Evolutionary conservation across 2,797 vertebrate species (phyloP), one percentile per base, ranked within the genome.

Genomic region (Propithecus deckenii): DNA sequence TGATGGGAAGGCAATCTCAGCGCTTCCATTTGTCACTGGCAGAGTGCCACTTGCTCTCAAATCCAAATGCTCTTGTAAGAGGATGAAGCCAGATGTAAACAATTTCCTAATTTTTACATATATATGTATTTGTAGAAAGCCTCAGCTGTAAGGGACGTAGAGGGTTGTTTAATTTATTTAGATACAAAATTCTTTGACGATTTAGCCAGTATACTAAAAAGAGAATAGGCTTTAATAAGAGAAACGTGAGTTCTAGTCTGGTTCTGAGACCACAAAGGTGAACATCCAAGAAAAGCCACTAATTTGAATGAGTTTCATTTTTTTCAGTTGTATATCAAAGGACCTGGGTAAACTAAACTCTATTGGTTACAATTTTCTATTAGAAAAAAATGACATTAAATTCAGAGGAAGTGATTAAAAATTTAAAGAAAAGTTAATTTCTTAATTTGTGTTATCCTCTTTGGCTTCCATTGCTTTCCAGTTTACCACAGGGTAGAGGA

Each of bases 1-100:
- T 87, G 88, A 97, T 55, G 86, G 96, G 96, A 95, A 97, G 94
- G 95, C 89, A 28, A 81, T 65, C 84, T 43, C 72, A 25, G 89
- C 8, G 86, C 89, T 87, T 97, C 93, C 97, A 97, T 97, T 97
- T 96, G 96, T 97, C 97, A 95, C 74, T 98, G 97, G 97, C 97
- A 94, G 76, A 1, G 41, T 89, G 97, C 97, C 98, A 96, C 95
- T 25, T 38, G 78, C 38, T 86, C 92, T 94, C 87, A 78, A 91
- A 93, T 80, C 93, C 93, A 96, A 96, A 96, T 52, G 91, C 86
- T 94, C 91, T 95, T n/a, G 3, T 72, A 95, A 90, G 89, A 96
- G 89, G 93, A 97, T 91, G 52, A 80, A 95, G 91, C 89, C 96
- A 97, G 96, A 98, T 97, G 96, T 96, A 97, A 97, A 97, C 96